Percentiles rank a stretch among this genome's conserved stretches.
These are phyloP conservation scores for Trachemys scripta DNA, from an alignment of 2,113 vertebrate genomes.

Conservation along the genomic window DNA sequence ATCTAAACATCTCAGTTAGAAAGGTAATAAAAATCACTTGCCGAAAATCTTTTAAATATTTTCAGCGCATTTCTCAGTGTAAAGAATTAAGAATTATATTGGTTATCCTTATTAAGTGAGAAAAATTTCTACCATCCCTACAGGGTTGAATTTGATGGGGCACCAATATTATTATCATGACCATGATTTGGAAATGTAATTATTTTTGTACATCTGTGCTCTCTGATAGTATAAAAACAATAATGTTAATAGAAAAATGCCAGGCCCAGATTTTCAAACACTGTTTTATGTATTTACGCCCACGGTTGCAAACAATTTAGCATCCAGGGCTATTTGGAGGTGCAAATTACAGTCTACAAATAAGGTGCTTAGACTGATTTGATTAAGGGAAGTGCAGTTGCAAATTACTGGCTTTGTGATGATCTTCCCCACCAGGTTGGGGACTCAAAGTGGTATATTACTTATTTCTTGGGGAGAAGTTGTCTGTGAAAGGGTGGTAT, in stretches of 20 bases:
- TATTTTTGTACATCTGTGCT: neutral
- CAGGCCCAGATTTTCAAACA: neutral
- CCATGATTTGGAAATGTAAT: neutral
- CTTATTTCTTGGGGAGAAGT: too few relatives aligned
- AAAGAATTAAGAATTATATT: neutral
- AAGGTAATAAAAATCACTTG: neutral
- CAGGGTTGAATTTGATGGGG: neutral
- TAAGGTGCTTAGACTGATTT: neutral
- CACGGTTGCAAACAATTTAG: neutral
- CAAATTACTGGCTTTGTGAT: too few relatives aligned
- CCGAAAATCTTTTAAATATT: neutral
- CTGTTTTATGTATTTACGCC: neutral
- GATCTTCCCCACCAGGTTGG: too few relatives aligned
- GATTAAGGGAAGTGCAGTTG: too few relatives aligned
- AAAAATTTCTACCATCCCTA: neutral
- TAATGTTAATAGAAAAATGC: neutral
- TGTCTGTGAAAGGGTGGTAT: neutral
- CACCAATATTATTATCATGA: neutral
- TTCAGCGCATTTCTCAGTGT: neutral
- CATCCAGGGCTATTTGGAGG: neutral
- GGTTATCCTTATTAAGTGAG: neutral
- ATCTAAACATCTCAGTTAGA: constrained; percentile 54
- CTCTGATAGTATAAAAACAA: neutral
- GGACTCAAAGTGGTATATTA: too few relatives aligned
- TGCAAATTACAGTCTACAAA: neutral